These are phyloP conservation scores for Andinoacara biseriatus DNA, from an alignment of 2,113 vertebrate species.

Conservation along the genomic window DNA sequence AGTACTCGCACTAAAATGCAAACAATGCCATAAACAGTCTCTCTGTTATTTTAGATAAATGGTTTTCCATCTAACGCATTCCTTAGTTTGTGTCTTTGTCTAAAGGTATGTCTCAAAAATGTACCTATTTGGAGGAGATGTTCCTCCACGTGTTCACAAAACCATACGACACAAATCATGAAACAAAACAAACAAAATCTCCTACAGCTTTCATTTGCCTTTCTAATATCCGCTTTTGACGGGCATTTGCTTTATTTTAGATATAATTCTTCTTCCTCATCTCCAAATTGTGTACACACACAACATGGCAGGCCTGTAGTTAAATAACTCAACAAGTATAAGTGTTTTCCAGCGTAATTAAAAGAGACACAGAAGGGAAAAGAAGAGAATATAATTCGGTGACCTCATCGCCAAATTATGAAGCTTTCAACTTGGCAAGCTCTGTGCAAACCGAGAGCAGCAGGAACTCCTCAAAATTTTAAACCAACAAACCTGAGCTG, in stretches of 20 bases:
- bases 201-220: constrained; percentile 47
- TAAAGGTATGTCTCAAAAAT: constrained; percentile 13
- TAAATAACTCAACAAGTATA: constrained; percentile 89
- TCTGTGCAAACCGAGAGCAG: constrained; percentile 84
- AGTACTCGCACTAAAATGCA: constrained; percentile 18
- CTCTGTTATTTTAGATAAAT: constrained; percentile 43
- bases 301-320: constrained; percentile 85
- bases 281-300: constrained; percentile 86
- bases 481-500: constrained; percentile 85
- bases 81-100: constrained; percentile 13
- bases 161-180: constrained; percentile 31
- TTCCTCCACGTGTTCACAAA: constrained; percentile 25
- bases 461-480: constrained; percentile 83
- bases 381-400: constrained; percentile 92
- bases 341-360: constrained; percentile 89
- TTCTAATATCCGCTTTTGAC: constrained; percentile 52
- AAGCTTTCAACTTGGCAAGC: constrained; percentile 86
- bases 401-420: constrained; percentile 91
- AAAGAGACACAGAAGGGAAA: constrained; percentile 89
- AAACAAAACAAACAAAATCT: constrained; percentile 43
- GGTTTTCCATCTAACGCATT: constrained; percentile 23
- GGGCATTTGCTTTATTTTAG: constrained; percentile 66
- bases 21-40: constrained; percentile 25
- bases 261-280: constrained; percentile 79
- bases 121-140: constrained; percentile 26